Conservation (phyloP, 2,797 vertebrate genomes). For the Propithecus deckenii region DNA sequence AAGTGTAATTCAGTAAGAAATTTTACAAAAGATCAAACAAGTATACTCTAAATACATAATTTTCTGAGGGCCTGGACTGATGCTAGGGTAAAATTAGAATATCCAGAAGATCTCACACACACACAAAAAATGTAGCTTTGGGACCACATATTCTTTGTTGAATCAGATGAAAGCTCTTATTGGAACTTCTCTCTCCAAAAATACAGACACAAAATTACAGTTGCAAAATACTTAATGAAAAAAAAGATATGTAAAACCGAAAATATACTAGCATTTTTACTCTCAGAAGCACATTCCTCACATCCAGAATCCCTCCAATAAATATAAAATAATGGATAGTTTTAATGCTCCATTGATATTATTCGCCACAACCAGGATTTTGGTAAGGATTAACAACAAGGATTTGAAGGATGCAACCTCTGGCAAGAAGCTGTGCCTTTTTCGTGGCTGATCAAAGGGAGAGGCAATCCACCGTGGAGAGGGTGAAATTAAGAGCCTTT, state of each 20-base stretch:
- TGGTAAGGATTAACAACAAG: not conserved
- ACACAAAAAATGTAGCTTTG: not conserved
- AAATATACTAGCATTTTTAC: not conserved
- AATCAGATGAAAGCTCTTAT: constrained; percentile 17
- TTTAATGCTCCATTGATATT: not conserved
- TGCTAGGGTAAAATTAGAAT: constrained; percentile 18
- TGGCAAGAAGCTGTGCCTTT: not conserved
- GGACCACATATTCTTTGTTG: not conserved
- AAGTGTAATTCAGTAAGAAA: not conserved
- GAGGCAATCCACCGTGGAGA: not conserved
- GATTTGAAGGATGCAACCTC: not conserved
- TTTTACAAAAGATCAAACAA: not conserved
- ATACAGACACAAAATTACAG: not conserved
- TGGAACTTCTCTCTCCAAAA: constrained; percentile 11
- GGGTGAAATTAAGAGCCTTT: not conserved
- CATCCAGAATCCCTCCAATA: not conserved
- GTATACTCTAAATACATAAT: not conserved
- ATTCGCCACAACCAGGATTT: not conserved
- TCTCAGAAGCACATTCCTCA: not conserved
- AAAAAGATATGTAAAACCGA: not conserved
- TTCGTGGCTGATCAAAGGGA: not conserved
- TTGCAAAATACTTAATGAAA: not conserved
- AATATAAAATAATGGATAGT: not conserved
- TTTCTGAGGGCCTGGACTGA: not conserved
- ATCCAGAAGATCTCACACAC: not conserved